phyloP scores from a whole-genome alignment of 2,797 vertebrate genomes.

The Galagoides demidoff region DNA sequence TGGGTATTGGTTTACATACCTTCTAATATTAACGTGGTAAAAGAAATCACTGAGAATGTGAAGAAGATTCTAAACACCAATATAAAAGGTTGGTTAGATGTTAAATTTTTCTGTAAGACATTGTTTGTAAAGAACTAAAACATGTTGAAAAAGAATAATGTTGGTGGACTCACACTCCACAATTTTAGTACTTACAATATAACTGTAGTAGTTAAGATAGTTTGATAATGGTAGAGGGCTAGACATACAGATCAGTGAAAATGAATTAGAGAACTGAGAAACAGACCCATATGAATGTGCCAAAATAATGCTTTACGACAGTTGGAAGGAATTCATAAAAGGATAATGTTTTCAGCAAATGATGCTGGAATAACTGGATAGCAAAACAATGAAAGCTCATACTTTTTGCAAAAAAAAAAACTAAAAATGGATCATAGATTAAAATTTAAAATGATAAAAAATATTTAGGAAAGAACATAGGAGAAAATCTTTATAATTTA shows the following conservation, averaged over 20 bases:
- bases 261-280: not conserved
- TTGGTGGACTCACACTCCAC: not conserved
- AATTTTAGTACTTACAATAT: not conserved
- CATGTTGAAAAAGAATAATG: not conserved
- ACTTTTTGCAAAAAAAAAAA: not conserved
- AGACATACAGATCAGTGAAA: not conserved
- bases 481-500: not conserved
- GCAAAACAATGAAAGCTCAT: not conserved
- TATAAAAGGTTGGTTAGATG: slow-evolving; percentile 70
- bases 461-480: slow-evolving; percentile 3
- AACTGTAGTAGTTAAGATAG: not conserved
- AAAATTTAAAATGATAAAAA: slow-evolving; percentile 22
- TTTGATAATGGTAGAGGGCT: not conserved
- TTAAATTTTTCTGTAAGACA: slow-evolving; percentile 41
- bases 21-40: slow-evolving; percentile 59
- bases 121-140: not conserved
- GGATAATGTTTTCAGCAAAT: not conserved
- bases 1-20: slow-evolving; percentile 70
- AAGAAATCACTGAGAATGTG: slow-evolving; percentile 59
- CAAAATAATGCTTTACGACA: not conserved
- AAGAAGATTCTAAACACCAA: slow-evolving; percentile 69
- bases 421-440: not conserved
- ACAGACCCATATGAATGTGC: not conserved
- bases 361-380: not conserved
- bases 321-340: not conserved